Percentiles rank a stretch among this genome's conserved stretches.
These are phyloP conservation scores for Phengaris alcon DNA, from an alignment of 2,888 invertebrate species.

Conservation along the genomic window DNA sequence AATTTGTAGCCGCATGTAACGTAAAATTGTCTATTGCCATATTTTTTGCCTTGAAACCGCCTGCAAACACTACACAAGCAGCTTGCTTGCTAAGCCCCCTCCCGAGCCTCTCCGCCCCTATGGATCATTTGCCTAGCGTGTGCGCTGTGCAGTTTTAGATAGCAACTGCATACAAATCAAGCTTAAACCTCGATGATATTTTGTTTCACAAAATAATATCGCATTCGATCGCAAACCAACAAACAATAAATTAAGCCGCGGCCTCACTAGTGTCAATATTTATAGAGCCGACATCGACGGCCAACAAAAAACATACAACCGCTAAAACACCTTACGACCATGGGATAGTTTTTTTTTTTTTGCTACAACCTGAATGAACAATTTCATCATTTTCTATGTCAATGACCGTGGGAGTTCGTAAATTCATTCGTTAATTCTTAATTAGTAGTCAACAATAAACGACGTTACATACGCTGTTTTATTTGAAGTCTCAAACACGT, in stretches of 20 bases:
- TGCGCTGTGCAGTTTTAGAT: too few species aligned
- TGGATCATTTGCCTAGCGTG: too few species aligned
- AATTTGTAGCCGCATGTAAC: too few species aligned
- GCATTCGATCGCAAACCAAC: conserved; percentile 45
- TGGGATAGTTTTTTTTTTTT: conserved; percentile 19
- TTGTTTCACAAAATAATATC: neutral
- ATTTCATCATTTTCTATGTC: conserved; percentile 31
- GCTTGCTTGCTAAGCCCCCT: too few species aligned
- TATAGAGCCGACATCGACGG: conserved; percentile 54
- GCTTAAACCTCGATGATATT: too few species aligned
- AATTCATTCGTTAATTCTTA: neutral
- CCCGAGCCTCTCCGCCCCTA: too few species aligned
- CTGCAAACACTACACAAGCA: too few species aligned
- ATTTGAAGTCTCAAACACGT: neutral
- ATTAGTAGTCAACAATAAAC: neutral
- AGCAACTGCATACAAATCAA: too few species aligned
- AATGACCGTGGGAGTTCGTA: neutral
- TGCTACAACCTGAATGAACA: conserved; percentile 47
- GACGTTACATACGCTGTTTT: neutral
- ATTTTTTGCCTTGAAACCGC: too few species aligned
- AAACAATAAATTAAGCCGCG: conserved; percentile 44
- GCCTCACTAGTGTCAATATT: conserved; percentile 62
- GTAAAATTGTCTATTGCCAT: too few species aligned
- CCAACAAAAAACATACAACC: conserved; percentile 71
- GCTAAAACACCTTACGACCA: conserved; percentile 68